A percentile compares a stretch with the other conserved stretches of the same genome.
These are phyloP conservation scores for Melanerpes formicivorus DNA, from an alignment of 2,113 vertebrate species.

Conservation along the genomic window DNA sequence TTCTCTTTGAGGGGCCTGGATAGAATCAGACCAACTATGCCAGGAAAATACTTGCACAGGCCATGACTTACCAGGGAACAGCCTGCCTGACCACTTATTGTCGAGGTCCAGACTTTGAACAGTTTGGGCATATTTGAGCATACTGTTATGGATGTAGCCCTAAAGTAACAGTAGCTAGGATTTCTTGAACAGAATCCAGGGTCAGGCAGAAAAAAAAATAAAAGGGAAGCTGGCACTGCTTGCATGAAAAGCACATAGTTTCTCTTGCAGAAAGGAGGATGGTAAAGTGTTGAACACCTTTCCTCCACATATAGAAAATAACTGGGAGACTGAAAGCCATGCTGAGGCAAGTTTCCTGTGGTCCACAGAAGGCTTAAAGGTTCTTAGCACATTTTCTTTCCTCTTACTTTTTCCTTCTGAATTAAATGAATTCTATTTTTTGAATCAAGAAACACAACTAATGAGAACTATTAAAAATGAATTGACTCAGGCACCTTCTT, in stretches of 20 bases:
- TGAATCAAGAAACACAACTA: constrained; percentile 17
- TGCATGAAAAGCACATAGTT: background rate
- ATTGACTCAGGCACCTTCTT: background rate
- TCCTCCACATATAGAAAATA: background rate
- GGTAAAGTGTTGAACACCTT: background rate
- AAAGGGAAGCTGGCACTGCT: background rate
- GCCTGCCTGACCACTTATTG: background rate
- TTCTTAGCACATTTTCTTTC: background rate
- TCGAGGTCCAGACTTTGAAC: background rate
- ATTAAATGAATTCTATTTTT: background rate
- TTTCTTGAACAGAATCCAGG: background rate
- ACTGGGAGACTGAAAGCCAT: background rate
- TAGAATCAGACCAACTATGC: background rate
- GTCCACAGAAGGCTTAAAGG: background rate
- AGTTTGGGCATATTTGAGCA: background rate
- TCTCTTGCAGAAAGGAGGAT: background rate
- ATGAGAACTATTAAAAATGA: constrained; percentile 15
- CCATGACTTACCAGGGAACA: background rate
- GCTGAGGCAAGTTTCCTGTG: background rate
- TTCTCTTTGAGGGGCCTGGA: background rate
- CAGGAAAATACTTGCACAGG: background rate
- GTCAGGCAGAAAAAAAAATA: background rate
- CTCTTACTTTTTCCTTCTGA: background rate
- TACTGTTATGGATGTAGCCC: background rate
- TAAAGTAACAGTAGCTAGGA: background rate